Evolutionary conservation across 2,113 vertebrate species (phyloP).

Genomic region (Anser brachyrhynchus): DNA sequence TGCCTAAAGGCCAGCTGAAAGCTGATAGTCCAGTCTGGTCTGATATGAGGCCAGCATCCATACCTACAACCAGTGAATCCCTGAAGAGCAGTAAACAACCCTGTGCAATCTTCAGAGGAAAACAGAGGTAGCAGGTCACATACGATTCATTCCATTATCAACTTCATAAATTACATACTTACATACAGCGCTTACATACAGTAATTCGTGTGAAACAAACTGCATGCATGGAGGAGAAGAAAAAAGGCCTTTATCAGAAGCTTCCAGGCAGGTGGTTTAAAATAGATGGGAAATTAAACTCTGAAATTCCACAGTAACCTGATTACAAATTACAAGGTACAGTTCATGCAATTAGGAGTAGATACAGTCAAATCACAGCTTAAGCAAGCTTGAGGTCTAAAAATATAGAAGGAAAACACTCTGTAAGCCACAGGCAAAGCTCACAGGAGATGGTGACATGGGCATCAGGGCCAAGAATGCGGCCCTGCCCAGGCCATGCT

Average conservation of each 20-base stretch:
- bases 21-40: not conserved
- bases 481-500: not conserved
- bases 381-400: not conserved
- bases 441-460: not conserved
- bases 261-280: not conserved
- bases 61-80: not conserved
- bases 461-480: not conserved
- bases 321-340: not conserved
- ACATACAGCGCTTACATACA: too few species aligned
- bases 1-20: not conserved
- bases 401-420: not conserved
- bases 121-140: not conserved
- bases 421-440: not conserved
- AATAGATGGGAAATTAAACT: not conserved
- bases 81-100: not conserved
- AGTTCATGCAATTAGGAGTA: not conserved
- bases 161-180: not conserved
- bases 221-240: not conserved
- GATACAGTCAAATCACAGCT: not conserved
- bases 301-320: not conserved
- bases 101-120: not conserved
- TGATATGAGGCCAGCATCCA: not conserved
- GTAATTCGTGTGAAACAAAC: not conserved
- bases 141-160: not conserved
- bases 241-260: not conserved